Conservation (phyloP, 2,113 vertebrate genomes). For the Lepus europaeus region DNA sequence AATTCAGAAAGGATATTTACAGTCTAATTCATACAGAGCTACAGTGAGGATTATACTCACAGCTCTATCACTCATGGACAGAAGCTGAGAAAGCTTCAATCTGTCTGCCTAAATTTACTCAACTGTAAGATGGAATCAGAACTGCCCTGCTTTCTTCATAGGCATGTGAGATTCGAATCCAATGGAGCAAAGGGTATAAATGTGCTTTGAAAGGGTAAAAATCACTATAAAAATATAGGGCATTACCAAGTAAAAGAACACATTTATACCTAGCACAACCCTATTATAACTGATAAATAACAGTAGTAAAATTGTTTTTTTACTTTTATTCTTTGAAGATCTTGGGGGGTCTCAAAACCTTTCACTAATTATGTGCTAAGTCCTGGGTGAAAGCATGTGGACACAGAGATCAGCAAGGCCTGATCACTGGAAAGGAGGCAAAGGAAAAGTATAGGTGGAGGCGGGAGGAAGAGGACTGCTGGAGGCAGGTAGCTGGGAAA, state of each 20-base stretch:
- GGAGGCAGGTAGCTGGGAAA: neutral
- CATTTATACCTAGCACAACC: neutral
- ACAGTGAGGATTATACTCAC: neutral
- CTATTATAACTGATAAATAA: neutral
- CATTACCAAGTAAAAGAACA: slow-evolving; percentile 5
- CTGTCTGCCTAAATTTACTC: neutral
- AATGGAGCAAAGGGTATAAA: neutral
- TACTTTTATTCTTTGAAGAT: slow-evolving; percentile 40
- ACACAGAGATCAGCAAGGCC: neutral
- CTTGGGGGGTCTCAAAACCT: neutral
- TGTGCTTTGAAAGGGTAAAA: slow-evolving; percentile 41
- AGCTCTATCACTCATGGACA: neutral
- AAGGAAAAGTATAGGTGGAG: neutral
- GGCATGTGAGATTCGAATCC: neutral
- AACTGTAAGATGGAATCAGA: neutral
- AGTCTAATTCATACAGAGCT: neutral
- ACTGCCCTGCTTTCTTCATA: neutral
- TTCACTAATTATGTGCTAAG: slow-evolving; percentile 35
- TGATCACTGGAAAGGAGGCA: neutral
- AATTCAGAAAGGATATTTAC: slow-evolving; percentile 7
- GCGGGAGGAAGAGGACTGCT: neutral
- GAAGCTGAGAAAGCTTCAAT: neutral
- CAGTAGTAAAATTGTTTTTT: slow-evolving; percentile 3
- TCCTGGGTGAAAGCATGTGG: neutral
- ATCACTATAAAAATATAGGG: neutral